Conservation (phyloP, 2,888 invertebrate species). For the Lissocephala sabroskyi region DNA sequence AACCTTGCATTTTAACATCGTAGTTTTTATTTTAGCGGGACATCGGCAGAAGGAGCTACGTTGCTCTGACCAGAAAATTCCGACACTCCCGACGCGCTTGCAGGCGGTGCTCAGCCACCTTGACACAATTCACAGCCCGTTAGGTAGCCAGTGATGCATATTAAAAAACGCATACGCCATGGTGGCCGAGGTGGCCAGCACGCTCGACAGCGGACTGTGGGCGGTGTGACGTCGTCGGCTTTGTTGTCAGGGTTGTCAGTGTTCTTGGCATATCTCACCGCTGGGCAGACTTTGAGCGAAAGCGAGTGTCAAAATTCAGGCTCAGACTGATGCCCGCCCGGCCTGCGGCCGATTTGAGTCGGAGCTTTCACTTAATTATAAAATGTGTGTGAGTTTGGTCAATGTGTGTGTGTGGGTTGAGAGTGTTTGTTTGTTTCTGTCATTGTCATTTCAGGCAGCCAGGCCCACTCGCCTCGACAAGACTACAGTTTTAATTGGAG, state of each 20-base stretch:
- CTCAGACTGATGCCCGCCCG: no score
- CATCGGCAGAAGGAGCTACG: no score
- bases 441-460: constrained; percentile 3
- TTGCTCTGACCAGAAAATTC: no score
- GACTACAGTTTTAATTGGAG: not conserved
- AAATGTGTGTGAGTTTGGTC: constrained; percentile 11
- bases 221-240: constrained; percentile 5
- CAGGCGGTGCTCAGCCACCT: constrained; percentile 29
- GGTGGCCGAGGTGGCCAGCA: not conserved
- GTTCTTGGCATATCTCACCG: constrained; percentile 34
- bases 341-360: no score
- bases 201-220: not conserved
- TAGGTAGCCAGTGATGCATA: constrained; percentile 39
- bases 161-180: constrained; percentile 50
- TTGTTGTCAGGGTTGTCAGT: constrained; percentile 22
- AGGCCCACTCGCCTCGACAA: no score
- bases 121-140: constrained; percentile 58
- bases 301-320: constrained; percentile 22
- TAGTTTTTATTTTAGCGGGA: no score
- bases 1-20: no score
- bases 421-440: constrained; percentile 21
- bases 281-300: constrained; percentile 22
- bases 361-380: constrained; percentile 46
- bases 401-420: not conserved
- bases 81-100: not conserved